Conservation (phyloP, 2,797 vertebrate species). For the Rhinella marina region DNA sequence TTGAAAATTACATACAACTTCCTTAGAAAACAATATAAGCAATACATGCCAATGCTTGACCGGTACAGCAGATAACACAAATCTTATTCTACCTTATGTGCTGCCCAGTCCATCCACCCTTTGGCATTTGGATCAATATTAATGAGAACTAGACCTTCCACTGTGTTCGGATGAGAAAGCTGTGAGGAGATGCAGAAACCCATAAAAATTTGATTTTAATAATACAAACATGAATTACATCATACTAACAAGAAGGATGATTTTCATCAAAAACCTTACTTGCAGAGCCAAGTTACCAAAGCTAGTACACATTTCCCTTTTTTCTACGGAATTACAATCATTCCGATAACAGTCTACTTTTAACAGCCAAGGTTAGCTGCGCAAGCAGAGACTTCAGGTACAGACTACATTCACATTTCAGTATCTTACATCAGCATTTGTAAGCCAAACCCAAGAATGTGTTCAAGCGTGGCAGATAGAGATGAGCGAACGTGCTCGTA, state of each 20-base stretch:
- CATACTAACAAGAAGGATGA: not conserved
- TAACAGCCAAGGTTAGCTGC: not conserved
- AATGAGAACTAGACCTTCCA: conserved; percentile 89
- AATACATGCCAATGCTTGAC: too few species aligned
- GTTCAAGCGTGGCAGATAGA: too few species aligned
- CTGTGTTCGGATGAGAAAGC: conserved; percentile 82
- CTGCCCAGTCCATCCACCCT: conserved; percentile 94
- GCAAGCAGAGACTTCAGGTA: too few species aligned
- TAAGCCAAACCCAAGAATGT: too few species aligned
- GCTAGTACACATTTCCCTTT: not conserved
- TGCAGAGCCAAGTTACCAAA: not conserved
- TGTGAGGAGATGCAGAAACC: conserved; percentile 62
- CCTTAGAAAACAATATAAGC: not conserved
- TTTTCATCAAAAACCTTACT: too few species aligned
- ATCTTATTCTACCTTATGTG: conserved; percentile 82
- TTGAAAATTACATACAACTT: too few species aligned
- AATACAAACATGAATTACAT: not conserved
- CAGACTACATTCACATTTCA: too few species aligned
- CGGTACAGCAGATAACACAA: not conserved
- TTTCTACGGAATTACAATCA: not conserved
- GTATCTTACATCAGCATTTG: too few species aligned
- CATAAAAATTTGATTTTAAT: not conserved
- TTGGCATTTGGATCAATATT: conserved; percentile 87
- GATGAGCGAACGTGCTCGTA: too few species aligned
- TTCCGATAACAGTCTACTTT: not conserved